Conservation (phyloP, 2,113 vertebrate species). For the Bos indicus region DNA sequence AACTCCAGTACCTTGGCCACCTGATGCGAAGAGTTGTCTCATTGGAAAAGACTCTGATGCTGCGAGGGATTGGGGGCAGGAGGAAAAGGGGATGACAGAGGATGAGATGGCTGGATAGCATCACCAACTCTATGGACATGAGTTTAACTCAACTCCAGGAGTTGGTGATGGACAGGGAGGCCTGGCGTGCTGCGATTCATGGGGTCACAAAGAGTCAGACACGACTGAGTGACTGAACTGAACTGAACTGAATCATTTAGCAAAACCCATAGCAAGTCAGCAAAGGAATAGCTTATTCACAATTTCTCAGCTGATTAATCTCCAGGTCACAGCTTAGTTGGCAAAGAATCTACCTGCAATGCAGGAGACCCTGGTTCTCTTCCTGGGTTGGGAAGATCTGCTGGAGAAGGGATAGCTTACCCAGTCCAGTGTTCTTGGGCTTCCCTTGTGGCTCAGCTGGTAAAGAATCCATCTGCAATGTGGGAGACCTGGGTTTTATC, state of each 20-base stretch:
- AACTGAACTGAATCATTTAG: not conserved
- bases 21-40: no score
- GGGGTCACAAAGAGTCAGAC: no score
- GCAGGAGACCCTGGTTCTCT: not conserved
- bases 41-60: no score
- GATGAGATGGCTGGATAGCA: no score
- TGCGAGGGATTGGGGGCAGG: no score
- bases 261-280: not conserved
- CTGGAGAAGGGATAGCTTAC: not conserved
- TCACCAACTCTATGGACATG: no score
- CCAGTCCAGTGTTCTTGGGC: not conserved
- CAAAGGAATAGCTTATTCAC: not conserved
- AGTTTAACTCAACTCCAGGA: no score
- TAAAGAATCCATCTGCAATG: not conserved
- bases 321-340: not conserved
- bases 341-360: not conserved
- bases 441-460: not conserved
- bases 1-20: no score
- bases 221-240: no score
- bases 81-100: fast-evolving
- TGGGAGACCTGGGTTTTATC: not conserved
- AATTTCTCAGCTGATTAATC: not conserved
- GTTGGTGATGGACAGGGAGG: no score
- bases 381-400: not conserved
- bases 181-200: no score